phyloP scores from a whole-genome alignment of 2,113 vertebrate species.

The Chauna torquata region DNA sequence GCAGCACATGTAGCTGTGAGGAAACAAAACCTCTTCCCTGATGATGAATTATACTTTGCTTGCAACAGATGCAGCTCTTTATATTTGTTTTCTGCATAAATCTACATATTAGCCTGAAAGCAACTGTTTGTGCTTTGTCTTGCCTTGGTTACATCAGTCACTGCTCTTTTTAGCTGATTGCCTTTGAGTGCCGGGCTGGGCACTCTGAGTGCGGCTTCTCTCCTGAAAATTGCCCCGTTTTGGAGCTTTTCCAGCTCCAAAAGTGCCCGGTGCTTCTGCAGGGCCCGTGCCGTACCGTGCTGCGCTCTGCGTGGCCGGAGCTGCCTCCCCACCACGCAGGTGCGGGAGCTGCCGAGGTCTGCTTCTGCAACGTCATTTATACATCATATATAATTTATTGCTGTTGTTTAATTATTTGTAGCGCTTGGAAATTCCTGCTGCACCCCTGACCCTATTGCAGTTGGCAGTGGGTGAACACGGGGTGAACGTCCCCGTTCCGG shows the following conservation, averaged over 20 bases:
- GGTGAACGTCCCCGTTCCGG: neutral
- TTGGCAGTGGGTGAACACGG: neutral
- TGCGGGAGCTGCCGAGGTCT: neutral
- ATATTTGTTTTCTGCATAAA: slow-evolving; percentile 65
- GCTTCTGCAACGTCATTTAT: neutral
- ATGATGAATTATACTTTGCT: slow-evolving; percentile 47
- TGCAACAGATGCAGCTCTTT: slow-evolving; percentile 61
- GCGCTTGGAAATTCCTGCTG: neutral
- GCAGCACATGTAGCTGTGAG: neutral
- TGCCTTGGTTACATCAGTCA: neutral
- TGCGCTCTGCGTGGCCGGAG: neutral
- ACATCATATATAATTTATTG: neutral
- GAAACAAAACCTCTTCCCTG: slow-evolving; percentile 23
- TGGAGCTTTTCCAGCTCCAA: neutral
- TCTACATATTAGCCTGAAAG: slow-evolving; percentile 58
- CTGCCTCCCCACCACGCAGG: neutral
- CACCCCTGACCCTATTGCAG: neutral
- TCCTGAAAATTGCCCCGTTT: accelerated
- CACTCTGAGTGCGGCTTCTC: neutral
- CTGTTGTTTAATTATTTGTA: neutral
- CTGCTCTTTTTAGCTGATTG: neutral
- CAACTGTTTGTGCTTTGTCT: slow-evolving; percentile 15
- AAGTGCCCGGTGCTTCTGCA: neutral
- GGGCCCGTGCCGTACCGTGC: neutral
- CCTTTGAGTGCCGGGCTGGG: neutral